Evolutionary conservation across 2,113 vertebrate species (phyloP).

Genomic region (Jaculus jaculus): DNA sequence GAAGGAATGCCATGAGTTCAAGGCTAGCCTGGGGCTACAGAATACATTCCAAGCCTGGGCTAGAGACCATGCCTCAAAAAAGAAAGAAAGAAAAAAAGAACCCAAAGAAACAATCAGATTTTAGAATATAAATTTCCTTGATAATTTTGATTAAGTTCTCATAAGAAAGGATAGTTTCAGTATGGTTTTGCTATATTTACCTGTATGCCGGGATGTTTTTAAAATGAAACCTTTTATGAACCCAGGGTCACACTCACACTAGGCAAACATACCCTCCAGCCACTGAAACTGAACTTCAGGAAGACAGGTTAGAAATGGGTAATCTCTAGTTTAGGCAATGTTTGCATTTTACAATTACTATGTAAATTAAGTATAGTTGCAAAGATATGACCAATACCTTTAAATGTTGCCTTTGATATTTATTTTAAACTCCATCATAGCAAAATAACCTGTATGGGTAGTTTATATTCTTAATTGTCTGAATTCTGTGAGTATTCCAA

Average conservation of each 20-base stretch:
- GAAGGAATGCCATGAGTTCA: too few relatives aligned
- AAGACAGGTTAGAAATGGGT: background rate
- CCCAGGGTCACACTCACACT: background rate
- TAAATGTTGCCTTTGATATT: background rate
- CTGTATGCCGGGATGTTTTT: background rate
- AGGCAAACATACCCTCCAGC: background rate
- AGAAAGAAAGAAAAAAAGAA: too few relatives aligned
- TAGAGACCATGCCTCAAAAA: too few relatives aligned
- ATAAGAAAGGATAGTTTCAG: background rate
- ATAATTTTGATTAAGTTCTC: background rate
- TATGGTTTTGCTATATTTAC: background rate
- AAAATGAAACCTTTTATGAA: background rate
- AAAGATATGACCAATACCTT: background rate
- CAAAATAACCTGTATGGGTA: too few relatives aligned
- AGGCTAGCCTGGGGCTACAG: too few relatives aligned
- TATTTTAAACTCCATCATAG: background rate
- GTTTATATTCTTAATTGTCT: background rate
- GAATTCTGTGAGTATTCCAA: background rate
- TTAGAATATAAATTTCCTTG: background rate
- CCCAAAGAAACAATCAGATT: background rate
- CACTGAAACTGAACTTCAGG: background rate
- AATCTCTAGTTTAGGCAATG: background rate
- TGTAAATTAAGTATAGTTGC: background rate
- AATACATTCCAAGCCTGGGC: too few relatives aligned
- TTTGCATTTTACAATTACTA: background rate